Evolutionary conservation across 2,797 vertebrate genomes (phyloP).

Genomic region (Liparis tanakae): DNA sequence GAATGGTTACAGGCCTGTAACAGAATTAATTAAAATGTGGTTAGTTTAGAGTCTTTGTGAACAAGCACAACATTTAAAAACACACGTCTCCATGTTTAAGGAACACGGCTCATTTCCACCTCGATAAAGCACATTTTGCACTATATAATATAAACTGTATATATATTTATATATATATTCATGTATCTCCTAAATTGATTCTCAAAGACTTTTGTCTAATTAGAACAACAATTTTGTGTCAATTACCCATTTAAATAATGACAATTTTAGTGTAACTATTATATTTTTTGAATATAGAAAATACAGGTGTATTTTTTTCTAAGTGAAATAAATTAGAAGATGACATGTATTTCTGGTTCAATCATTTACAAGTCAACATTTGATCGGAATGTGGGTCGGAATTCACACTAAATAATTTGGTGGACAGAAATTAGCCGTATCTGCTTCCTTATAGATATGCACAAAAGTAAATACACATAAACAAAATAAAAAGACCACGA

Average conservation of each 20-base stretch:
- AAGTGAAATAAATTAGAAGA: background rate
- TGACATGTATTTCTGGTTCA: background rate
- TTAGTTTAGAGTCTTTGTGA: background rate
- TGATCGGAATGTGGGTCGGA: background rate
- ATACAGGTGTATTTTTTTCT: background rate
- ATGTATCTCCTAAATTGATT: background rate
- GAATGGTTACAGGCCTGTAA: conserved; percentile 92
- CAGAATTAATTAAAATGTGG: conserved; percentile 2
- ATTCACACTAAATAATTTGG: background rate
- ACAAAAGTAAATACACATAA: background rate
- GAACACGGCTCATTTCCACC: background rate
- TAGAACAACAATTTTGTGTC: background rate
- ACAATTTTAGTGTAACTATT: background rate
- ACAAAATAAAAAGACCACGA: background rate
- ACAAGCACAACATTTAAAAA: background rate
- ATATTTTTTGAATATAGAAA: background rate
- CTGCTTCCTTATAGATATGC: background rate
- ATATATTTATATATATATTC: too few relatives aligned
- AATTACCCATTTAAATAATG: background rate
- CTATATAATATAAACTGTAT: background rate
- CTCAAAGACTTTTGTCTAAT: background rate
- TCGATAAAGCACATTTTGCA: background rate
- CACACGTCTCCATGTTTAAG: background rate
- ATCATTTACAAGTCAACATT: background rate
- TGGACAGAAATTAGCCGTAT: too few relatives aligned